Evolutionary conservation across 2,113 vertebrate species (phyloP), one percentile per base, ranked within the genome.

Genomic region (Oncorhynchus gorbuscha): DNA sequence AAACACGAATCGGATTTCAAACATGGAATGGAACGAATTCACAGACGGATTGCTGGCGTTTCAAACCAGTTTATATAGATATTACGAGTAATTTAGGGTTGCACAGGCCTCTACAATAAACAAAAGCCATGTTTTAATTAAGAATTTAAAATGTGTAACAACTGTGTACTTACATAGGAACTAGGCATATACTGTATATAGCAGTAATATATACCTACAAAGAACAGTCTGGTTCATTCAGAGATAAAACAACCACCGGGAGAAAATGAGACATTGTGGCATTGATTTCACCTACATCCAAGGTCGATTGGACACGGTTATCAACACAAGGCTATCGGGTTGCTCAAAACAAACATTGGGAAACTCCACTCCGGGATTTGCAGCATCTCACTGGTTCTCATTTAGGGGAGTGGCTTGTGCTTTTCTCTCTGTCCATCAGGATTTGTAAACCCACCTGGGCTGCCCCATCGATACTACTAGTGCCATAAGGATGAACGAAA

Each of bases 1-100:
- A 91, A 86, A 86, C 76, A 39, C 70, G 91, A 87, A 80, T 24
- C 84, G 82, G 87, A 89, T 32, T 35, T 5, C 0, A 24, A 18
- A 26, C 22, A 64, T 5, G 8, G 14, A 26, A 13, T 24, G 39
- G 51, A 58, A 18, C 30, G 24, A 12, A 64, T 6, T n/a, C n/a
- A 4, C 68, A 70, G 20, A 24, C 59, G 3, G 51, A 18, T 55
- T 18, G 51, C 51, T 18, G 51, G 12, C 16, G 14, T 55, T 55
- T 55, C 1, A 55, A 18, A 18, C 18, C 51, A 3, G 51, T 5
- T 55, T 18, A 55, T 55, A 18, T n/a, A 24, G 18, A 8, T 22
- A n/a, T 61, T 61, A 61, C 2, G 20, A n/a, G 8, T 22, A 62
- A 62, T 11, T 24, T 62, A 16, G 51, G 7, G 20, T 61, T 22